phyloP scores from a whole-genome alignment of 2,888 invertebrate species.

The Bombylius discolor region DNA sequence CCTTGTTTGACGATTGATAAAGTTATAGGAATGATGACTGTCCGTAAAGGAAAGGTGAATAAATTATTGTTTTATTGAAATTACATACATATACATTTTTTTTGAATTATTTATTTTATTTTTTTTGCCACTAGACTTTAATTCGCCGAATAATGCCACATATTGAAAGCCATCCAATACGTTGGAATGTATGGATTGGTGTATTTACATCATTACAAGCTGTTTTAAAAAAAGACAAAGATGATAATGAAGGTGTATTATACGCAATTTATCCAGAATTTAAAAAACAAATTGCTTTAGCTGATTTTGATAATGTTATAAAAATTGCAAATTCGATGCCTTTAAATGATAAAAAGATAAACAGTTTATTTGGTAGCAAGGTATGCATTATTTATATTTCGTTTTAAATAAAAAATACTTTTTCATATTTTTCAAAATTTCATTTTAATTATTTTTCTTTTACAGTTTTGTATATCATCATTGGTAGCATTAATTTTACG shows the following conservation, averaged over 20 bases:
- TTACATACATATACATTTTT: background rate
- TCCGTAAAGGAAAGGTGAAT: conserved; percentile 68
- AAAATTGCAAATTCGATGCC: conserved; percentile 28
- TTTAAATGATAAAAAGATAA: conserved; percentile 30
- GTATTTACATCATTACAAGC: conserved; percentile 31
- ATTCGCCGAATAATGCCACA: conserved; percentile 52
- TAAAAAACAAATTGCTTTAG: conserved; percentile 28
- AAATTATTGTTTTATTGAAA: background rate
- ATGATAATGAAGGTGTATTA: conserved; percentile 30
- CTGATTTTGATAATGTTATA: conserved; percentile 29
- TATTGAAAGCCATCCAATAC: conserved; percentile 26
- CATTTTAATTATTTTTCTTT: background rate
- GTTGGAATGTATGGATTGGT: conserved; percentile 34
- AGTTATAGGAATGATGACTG: conserved; percentile 56
- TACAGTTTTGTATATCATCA: conserved; percentile 34
- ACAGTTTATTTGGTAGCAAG: conserved; percentile 32
- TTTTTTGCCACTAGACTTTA: conserved; percentile 41
- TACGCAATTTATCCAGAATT: conserved; percentile 33
- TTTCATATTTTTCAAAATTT: background rate
- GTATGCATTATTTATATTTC: conserved; percentile 20
- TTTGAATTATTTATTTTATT: background rate
- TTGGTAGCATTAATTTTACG: conserved; percentile 30
- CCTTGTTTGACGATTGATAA: conserved; percentile 54
- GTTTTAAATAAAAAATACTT: background rate
- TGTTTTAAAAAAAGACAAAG: conserved; percentile 34